These are phyloP conservation scores for Furcifer pardalis DNA, from an alignment of 2,797 vertebrate genomes.

Conservation along the genomic window DNA sequence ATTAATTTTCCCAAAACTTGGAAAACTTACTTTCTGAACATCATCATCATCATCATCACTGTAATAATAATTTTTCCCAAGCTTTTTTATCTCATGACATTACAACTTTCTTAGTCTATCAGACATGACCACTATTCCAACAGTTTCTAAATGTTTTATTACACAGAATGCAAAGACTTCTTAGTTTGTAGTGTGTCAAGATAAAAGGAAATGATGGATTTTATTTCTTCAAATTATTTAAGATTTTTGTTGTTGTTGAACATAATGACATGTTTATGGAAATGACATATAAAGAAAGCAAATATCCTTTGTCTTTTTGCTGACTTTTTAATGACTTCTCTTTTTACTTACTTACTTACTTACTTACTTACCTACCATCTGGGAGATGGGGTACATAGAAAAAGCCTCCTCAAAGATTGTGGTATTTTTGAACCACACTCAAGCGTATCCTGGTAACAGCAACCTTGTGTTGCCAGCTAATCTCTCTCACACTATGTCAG, in stretches of 20 bases:
- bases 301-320: neutral
- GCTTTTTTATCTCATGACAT: neutral
- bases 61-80: too few relatives aligned
- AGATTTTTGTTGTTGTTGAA: neutral
- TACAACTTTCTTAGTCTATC: neutral
- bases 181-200: neutral
- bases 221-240: neutral
- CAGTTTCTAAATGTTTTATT: neutral
- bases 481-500: too few relatives aligned
- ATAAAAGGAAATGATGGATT: neutral
- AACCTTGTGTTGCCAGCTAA: too few relatives aligned
- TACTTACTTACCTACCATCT: too few relatives aligned
- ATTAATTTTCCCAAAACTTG: neutral
- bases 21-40: neutral
- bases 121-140: neutral
- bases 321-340: neutral
- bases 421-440: too few relatives aligned
- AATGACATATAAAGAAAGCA: neutral
- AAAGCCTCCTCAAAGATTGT: too few relatives aligned
- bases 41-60: neutral
- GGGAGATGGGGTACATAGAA: too few relatives aligned
- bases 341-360: too few relatives aligned
- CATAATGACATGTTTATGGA: neutral
- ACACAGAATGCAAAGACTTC: neutral
- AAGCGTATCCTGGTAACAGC: too few relatives aligned